Evolutionary conservation across 1,140 invertebrate genomes (phyloP), one percentile per base, ranked within the genome.

Genomic region (Platyura marginata): DNA sequence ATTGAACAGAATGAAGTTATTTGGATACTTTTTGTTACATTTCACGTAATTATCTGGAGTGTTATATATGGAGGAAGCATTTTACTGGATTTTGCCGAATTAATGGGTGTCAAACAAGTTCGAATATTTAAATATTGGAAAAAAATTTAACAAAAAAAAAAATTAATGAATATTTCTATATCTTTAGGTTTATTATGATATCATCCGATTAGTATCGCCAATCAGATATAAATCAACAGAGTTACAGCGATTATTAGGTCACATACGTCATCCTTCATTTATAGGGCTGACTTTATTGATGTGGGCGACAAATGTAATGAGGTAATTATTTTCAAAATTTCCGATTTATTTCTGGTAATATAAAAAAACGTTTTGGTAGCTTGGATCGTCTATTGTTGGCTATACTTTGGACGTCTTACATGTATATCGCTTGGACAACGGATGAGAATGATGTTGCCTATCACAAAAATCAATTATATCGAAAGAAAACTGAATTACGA

Each of bases 41-140:
- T 68, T 15, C 74, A 77, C 50, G 44, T 55, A 3, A 21, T 69
- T n/a, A 64, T 63, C 22, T 77, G 74, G 74, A 51, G 63, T 16
- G 55, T 74, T n/a, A 68, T 77, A 39, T 75, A 72, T 49, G 66
- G 69, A 43, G 72, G 71, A 3, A 71, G 66, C 46, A 52, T 75
- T 15, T 70, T 72, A 52, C 68, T 74, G 64, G 73, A 77, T 55
- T 61, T 75, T 9, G 60, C 65, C 10, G 73, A 77, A 49, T 50
- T 77, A 2, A 44, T 67, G 19, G 73, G 74, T 8, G 48, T 75
- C 2, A 76, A 75, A 48, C 73, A 77, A 49, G 61, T 71, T 41
- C 18, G 13, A 35, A 34, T 16, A 18, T 32, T 15, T 21, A 9
- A 36, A 20, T 9, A 8, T n/a, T n/a, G n/a, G n/a, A n/a, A n/a